Evolutionary conservation across 2,113 vertebrate genomes (phyloP).

Genomic region (Clupea harengus): DNA sequence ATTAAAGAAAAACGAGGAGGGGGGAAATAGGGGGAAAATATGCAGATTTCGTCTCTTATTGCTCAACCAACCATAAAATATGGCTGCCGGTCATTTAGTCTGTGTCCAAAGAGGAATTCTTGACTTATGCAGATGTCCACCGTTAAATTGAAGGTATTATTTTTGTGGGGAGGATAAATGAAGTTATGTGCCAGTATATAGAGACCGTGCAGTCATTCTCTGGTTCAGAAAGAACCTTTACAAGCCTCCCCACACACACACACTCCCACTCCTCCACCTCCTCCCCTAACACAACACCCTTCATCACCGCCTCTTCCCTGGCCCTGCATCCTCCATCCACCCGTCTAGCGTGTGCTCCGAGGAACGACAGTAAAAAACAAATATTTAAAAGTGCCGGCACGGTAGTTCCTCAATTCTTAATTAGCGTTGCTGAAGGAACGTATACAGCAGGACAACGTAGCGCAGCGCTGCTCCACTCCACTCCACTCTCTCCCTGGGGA

Average conservation of each 20-base stretch:
- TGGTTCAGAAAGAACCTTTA: slow-evolving; percentile 9
- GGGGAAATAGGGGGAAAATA: background rate
- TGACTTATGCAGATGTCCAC: slow-evolving; percentile 15
- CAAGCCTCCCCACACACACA: slow-evolving; percentile 44
- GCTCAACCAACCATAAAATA: background rate
- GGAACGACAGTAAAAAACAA: slow-evolving; percentile 66
- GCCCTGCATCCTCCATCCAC: background rate
- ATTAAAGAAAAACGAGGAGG: slow-evolving; percentile 14
- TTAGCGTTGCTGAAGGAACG: slow-evolving; percentile 71
- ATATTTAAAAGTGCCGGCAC: slow-evolving; percentile 75
- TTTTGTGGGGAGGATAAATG: slow-evolving; percentile 16
- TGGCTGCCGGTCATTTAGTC: slow-evolving; percentile 1
- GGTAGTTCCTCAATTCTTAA: slow-evolving; percentile 74
- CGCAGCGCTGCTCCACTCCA: background rate
- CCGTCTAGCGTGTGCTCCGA: slow-evolving; percentile 26
- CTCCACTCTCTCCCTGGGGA: slow-evolving; percentile 58
- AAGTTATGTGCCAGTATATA: background rate
- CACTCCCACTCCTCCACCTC: slow-evolving; percentile 38
- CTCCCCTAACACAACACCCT: slow-evolving; percentile 12
- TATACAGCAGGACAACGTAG: slow-evolving; percentile 68
- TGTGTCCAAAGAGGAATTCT: background rate
- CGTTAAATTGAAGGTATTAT: slow-evolving; percentile 8
- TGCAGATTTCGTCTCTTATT: slow-evolving; percentile 10
- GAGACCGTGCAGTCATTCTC: background rate
- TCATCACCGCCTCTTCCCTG: background rate